Evolutionary conservation across 2,888 invertebrate species (phyloP), one percentile per base, ranked within the genome.

Genomic region (Caenorhabditis plicata): DNA sequence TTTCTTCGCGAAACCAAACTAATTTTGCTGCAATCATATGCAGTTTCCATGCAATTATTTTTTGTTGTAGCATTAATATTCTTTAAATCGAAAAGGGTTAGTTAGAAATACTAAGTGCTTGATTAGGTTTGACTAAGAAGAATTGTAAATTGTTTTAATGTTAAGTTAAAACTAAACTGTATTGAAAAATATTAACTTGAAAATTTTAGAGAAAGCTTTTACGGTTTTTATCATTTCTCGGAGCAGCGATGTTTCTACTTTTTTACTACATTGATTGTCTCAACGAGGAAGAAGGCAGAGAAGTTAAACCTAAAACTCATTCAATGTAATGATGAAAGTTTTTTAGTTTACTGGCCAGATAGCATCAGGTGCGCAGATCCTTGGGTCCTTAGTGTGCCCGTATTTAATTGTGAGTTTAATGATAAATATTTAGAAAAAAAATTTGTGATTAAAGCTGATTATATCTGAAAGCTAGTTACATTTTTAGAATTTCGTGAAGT

Each of bases 301-400:
- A 70, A 33, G 64, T 64, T 29, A 29, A 29, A 9, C 8, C 8
- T 29, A 11, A 29, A 29, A 29, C 22, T 13, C 20, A 13, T 20
- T 19, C 22, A 38, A 35, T 44, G 47, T 42, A 15, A 29, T 13
- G 11, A 23, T 42, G 29, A 22, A 5, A 22, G 26, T 36, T 38
- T 46, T 63, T 35, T 55, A 65, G 65, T 47, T 73, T 35, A 67
- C 63, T 36, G 73, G 73, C 13, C 64, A 68, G 8, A 55, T 73
- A n/a, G 77, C 77, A 5, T 73, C 74, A 2, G 71, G 69, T 13
- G 78, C 78, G 13, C 78, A 78, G 58, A 78, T 78, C 38, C 73
- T 74, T 22, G 78, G 78, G n/a, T 77, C 76, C 25, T 66, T 78
- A 43, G 74, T 78, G 31, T 78, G 78, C 40, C 78, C 78, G 5